phyloP scores from a whole-genome alignment of 2,797 vertebrate genomes.

The Tokudaia muenninki region DNA sequence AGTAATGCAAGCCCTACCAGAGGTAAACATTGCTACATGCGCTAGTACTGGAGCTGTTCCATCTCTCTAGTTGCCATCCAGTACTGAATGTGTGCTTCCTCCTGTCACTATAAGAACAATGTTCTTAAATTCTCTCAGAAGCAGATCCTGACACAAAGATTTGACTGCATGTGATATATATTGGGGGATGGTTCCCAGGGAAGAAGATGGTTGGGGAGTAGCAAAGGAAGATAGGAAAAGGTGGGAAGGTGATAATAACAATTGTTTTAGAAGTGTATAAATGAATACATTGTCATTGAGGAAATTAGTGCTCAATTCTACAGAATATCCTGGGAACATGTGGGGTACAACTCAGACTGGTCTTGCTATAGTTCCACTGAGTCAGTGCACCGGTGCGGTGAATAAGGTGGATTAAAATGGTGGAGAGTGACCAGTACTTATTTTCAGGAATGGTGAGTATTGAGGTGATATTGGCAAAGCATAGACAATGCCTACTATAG shows the following conservation, averaged over 20 bases:
- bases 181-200: background rate
- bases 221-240: slow-evolving; percentile 6
- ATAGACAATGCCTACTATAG: background rate
- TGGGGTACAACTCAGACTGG: background rate
- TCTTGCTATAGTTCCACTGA: background rate
- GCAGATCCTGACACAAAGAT: background rate
- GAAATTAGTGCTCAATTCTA: background rate
- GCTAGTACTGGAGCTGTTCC: background rate
- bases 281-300: background rate
- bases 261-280: background rate
- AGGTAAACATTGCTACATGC: background rate
- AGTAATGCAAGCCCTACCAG: background rate
- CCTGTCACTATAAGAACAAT: background rate
- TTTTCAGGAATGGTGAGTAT: background rate
- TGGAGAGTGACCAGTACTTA: background rate
- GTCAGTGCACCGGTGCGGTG: background rate
- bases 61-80: background rate
- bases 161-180: slow-evolving; percentile 4
- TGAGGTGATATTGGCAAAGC: background rate
- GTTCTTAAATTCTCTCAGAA: background rate
- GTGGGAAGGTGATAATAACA: background rate
- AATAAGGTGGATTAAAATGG: background rate
- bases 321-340: background rate
- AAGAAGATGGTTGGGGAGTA: background rate
- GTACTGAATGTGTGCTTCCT: background rate